Conservation (phyloP, 2,888 invertebrate genomes). For the Agapostemon virescens region DNA sequence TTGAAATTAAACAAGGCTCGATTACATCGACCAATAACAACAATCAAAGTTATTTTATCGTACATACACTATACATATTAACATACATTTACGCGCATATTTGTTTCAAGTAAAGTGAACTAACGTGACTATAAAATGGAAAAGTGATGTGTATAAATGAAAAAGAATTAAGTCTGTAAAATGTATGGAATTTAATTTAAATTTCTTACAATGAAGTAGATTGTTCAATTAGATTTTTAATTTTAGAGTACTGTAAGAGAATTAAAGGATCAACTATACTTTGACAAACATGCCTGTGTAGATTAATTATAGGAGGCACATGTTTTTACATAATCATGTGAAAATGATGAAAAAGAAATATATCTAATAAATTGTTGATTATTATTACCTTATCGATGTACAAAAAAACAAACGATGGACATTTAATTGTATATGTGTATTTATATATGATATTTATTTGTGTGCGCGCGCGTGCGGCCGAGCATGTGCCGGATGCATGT, state of each 20-base stretch:
- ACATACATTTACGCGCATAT: neutral
- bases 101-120: neutral
- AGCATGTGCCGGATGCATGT: too few relatives aligned
- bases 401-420: slow-evolving; percentile 11
- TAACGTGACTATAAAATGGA: neutral
- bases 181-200: neutral
- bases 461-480: too few relatives aligned
- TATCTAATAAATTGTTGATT: neutral
- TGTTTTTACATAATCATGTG: neutral
- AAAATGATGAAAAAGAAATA: neutral
- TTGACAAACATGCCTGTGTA: neutral
- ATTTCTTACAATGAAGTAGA: neutral
- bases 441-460: neutral
- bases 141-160: neutral
- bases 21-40: neutral
- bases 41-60: neutral
- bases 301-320: slow-evolving; percentile 2
- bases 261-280: too few relatives aligned
- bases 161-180: neutral
- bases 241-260: neutral
- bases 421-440: slow-evolving; percentile 4
- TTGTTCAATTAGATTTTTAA: neutral
- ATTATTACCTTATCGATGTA: neutral
- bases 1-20: neutral
- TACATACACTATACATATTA: neutral